These are phyloP conservation scores for Megatriorchis doriae DNA, from an alignment of 2,113 vertebrate species.

Conservation along the genomic window DNA sequence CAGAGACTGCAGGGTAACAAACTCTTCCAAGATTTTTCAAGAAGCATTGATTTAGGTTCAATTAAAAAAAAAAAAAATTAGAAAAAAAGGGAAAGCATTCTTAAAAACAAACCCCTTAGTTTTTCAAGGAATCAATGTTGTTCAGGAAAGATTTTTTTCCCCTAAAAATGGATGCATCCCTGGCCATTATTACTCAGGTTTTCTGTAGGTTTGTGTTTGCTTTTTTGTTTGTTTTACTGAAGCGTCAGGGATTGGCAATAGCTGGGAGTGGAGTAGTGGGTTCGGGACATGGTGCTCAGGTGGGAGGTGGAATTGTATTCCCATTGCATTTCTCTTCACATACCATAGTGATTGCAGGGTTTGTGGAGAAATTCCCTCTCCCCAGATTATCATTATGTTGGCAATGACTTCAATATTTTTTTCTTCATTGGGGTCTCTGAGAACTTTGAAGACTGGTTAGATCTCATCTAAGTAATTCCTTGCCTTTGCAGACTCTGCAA, in stretches of 20 bases:
- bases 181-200: not conserved
- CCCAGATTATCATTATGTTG: not conserved
- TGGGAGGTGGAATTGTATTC: not conserved
- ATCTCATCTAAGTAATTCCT: not conserved
- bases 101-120: fast-evolving
- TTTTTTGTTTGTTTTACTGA: not conserved
- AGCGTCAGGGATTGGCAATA: not conserved
- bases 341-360: not conserved
- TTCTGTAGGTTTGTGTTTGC: not conserved
- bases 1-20: not conserved
- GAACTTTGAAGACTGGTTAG: not conserved
- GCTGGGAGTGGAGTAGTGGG: not conserved
- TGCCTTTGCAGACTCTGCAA: not conserved
- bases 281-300: not conserved
- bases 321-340: not conserved
- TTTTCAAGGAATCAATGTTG: not conserved
- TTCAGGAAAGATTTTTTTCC: not conserved
- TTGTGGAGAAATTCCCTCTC: not conserved
- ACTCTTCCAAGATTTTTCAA: not conserved
- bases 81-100: fast-evolving
- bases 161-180: not conserved
- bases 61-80: not conserved
- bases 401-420: not conserved
- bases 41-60: not conserved
- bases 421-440: not conserved